Base-by-base conservation (phyloP, 2,797 vertebrate genomes). In the Rallus crepitans region DNA sequence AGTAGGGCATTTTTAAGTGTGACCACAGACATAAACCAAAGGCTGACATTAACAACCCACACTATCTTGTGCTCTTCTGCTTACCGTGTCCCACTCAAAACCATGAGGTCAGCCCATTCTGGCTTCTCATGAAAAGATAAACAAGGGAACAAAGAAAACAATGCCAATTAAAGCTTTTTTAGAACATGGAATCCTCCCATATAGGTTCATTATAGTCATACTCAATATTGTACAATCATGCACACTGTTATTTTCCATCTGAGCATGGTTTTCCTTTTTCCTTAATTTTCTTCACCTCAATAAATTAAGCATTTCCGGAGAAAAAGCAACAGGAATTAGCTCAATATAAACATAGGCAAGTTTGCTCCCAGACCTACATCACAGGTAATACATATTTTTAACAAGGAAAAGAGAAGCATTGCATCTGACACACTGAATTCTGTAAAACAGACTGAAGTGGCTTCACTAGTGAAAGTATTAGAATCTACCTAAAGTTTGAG, bases 11-110 rank as follows among this genome's bases (percentile, higher is more conserved):
- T 82, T 91, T 87, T 42, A 88, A 45, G 4, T 20, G 42, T 76
- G 66, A 88, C 85, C 87, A 93, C 79, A 94, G 56, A 86, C 35
- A 1, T 85, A 73, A 89, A 33, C 55, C 88, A 39, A 91, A 88
- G 31, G 79, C 23, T 94, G 82, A 95, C 94, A 96, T 96, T 93
- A 92, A 83, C 76, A 96, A 95, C 90, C 79, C 89, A 94, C 93
- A 87, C n/a, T 69, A 88, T 60, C 87, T 91, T 85, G 77, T 92
- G 87, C 89, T 95, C 2, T 7, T 77, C 87, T 85, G 47, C 69
- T 76, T 88, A 90, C 0, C 0, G 13, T 63, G 19, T 90, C 73
- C 64, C 73, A 66, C 82, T 84, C 65, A 30, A 45, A 40, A 61
- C n/a, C 24, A 70, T 13, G 30, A 52, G 75, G n/a, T 42, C 37